Base-by-base conservation (phyloP, 2,113 vertebrate genomes). In the Vidua macroura region DNA sequence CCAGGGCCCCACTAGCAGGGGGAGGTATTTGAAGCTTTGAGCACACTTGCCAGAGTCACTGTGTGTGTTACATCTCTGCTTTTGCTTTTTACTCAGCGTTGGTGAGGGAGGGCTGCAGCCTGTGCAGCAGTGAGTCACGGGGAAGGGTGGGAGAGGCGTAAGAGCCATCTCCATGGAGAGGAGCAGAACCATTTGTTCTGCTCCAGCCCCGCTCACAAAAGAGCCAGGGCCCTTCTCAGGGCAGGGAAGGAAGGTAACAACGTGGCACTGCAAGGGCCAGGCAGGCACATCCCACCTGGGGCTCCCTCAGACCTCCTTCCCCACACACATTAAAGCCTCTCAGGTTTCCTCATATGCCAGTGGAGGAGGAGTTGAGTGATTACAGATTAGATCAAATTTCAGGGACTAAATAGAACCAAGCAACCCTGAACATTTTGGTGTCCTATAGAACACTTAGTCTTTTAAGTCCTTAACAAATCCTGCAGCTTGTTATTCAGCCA, bases 101-200 rank as follows among this genome's bases (percentile, higher is more conserved):
- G 84, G 53, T 60, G 88, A 94, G 94, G 86, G 62, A 60, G 10
- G 55, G 25, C 93, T 69, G 84, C 64, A 87, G 81, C 49, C 89
- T 93, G 58, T 53, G 37, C 55, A 85, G 78, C 90, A 73, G 78
- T 87, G 94, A 97, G 84, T 90, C 91, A 79, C 68, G 1, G 44
- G 69, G 21, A 66, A 76, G 90, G 96, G 89, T 88, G 96, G 91
- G 81, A 85, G 94, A 94, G 81, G 89, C 3, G 2, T 66, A 6
- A 86, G 91, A 91, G 62, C 21, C 15, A 86, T 96, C 86, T 66
- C 92, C 94, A 88, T 82, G 95, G 94, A 95, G 91, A 94, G 86
- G 56, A 74, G 64, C 70, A 88, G 73, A 87, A 59, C 14, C 7
- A 9, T 59, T 84, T 88, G 87, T 92, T 88, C 68, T 69, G 59